phyloP scores from a whole-genome alignment of 1,140 invertebrate genomes.

The Drusus annulatus region DNA sequence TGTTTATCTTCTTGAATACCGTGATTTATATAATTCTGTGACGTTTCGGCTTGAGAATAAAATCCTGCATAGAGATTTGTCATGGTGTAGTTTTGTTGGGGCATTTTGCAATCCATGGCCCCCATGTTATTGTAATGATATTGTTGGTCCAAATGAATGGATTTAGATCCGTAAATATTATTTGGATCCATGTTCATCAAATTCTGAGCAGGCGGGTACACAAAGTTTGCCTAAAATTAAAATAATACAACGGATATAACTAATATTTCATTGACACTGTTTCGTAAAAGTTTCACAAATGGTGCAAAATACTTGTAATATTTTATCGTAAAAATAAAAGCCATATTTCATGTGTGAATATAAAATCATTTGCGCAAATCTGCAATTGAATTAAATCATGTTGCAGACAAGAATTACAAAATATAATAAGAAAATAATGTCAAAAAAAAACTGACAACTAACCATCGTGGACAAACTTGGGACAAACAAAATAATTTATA shows the following conservation, averaged over 20 bases:
- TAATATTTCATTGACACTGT: too few relatives aligned
- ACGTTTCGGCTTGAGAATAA: neutral
- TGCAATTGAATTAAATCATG: too few relatives aligned
- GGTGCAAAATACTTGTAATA: too few relatives aligned
- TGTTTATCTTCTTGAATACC: neutral
- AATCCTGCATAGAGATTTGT: neutral
- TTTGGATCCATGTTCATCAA: constrained; percentile 14
- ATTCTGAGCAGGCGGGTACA: neutral
- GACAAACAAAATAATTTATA: too few relatives aligned
- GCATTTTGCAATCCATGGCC: constrained; percentile 5
- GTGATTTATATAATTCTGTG: neutral
- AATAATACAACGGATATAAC: neutral
- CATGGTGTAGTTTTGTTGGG: constrained; percentile 9
- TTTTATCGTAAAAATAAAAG: too few relatives aligned
- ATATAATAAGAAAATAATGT: too few relatives aligned
- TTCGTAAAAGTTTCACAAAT: too few relatives aligned
- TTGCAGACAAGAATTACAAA: too few relatives aligned
- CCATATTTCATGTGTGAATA: too few relatives aligned
- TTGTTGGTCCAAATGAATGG: neutral
- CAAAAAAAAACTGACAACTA: too few relatives aligned
- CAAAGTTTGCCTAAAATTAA: constrained; percentile 21
- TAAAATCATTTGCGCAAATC: too few relatives aligned
- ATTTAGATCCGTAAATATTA: constrained; percentile 3
- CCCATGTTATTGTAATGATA: constrained; percentile 7
- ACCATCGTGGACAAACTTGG: too few relatives aligned